These are phyloP conservation scores for Laodelphax striatellus DNA, from an alignment of 1,140 invertebrate species.

Conservation along the genomic window DNA sequence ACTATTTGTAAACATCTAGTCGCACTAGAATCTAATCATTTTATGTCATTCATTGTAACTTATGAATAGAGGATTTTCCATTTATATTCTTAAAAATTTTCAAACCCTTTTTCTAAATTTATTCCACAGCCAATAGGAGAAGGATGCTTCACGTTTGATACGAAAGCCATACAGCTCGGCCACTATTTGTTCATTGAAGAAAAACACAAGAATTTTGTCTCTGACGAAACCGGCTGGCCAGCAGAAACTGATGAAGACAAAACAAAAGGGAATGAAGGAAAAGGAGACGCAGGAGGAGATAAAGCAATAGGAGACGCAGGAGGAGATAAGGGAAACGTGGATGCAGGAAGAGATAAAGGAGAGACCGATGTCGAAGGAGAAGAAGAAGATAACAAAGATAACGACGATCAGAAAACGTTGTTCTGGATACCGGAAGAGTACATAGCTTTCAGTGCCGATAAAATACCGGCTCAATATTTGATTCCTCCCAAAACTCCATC, in stretches of 20 bases:
- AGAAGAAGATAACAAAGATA: not conserved
- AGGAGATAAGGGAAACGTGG: not conserved
- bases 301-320: too few relatives aligned
- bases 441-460: slow-evolving; percentile 1
- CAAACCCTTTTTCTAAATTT: not conserved
- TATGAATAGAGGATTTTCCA: too few relatives aligned
- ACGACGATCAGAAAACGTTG: not conserved
- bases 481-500: not conserved
- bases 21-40: too few relatives aligned
- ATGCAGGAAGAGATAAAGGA: not conserved
- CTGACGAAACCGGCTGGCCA: too few relatives aligned
- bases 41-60: too few relatives aligned
- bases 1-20: too few relatives aligned
- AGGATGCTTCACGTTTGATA: slow-evolving; percentile 8
- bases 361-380: not conserved
- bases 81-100: too few relatives aligned
- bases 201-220: too few relatives aligned
- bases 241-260: too few relatives aligned
- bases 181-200: not conserved
- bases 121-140: slow-evolving; percentile 4
- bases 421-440: slow-evolving; percentile 6
- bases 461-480: not conserved
- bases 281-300: too few relatives aligned
- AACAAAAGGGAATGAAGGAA: too few relatives aligned
- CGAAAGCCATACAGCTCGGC: slow-evolving; percentile 6